Percentiles rank a stretch among this genome's conserved stretches.
Evolutionary conservation across 2,113 vertebrate genomes (phyloP).

Genomic region (Trachemys scripta): DNA sequence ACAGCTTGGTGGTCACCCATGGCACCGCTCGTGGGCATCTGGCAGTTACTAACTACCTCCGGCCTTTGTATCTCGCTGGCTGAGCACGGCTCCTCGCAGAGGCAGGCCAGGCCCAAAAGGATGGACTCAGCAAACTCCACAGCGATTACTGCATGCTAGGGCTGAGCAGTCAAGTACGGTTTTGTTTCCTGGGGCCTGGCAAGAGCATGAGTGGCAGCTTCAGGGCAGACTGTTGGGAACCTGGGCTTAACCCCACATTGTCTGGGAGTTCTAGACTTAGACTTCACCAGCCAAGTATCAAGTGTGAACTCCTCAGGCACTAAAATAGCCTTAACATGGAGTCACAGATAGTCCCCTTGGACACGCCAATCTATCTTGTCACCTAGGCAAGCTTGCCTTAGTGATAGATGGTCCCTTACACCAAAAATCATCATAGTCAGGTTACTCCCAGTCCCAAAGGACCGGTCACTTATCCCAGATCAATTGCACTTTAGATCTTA

Average conservation of each 20-base stretch:
- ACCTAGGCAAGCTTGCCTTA: neutral
- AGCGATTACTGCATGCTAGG: neutral
- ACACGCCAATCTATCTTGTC: too few relatives aligned
- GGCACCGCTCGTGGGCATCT: neutral
- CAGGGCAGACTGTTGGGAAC: too few relatives aligned
- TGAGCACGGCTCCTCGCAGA: neutral
- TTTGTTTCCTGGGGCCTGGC: neutral
- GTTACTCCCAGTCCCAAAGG: neutral
- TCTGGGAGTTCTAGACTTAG: too few relatives aligned
- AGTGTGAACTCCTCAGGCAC: too few relatives aligned
- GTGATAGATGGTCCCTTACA: too few relatives aligned
- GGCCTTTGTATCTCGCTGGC: neutral
- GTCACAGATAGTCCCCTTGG: neutral
- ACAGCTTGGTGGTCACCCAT: neutral
- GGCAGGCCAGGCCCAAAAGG: neutral
- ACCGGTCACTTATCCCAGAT: neutral
- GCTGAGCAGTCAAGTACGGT: neutral
- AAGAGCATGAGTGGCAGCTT: too few relatives aligned
- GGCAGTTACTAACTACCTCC: neutral
- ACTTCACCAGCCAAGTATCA: too few relatives aligned
- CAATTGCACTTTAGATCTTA: neutral
- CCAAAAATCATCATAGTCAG: too few relatives aligned
- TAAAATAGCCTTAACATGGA: neutral
- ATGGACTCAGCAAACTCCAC: neutral
- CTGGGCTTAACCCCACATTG: too few relatives aligned